Evolutionary conservation across 2,797 vertebrate genomes (phyloP).

Genomic region (Syndactyla subalaris): DNA sequence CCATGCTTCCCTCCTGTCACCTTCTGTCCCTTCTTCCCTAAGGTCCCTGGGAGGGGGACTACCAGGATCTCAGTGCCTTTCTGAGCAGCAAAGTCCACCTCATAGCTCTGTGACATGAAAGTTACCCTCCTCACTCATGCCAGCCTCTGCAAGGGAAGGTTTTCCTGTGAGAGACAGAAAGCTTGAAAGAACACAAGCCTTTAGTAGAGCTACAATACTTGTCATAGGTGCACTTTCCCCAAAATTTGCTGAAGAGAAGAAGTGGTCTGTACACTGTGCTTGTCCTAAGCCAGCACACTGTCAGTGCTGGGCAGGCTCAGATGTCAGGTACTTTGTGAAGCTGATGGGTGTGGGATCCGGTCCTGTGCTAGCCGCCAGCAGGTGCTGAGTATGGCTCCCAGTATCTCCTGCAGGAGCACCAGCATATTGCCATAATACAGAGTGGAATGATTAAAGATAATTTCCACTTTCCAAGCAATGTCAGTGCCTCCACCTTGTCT

Average conservation of each 20-base stretch:
- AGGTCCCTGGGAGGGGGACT: background rate
- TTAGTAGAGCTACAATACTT: background rate
- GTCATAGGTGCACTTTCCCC: background rate
- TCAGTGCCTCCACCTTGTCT: background rate
- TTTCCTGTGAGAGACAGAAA: background rate
- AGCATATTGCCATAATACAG: background rate
- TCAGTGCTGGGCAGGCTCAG: background rate
- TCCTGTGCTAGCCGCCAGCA: background rate
- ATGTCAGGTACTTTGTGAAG: background rate
- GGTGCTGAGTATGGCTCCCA: background rate
- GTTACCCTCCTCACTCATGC: background rate
- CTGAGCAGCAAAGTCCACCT: background rate
- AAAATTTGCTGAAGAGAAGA: background rate
- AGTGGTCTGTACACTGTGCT: background rate
- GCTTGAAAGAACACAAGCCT: background rate
- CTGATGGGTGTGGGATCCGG: fast-evolving
- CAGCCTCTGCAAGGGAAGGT: background rate
- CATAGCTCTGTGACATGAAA: background rate
- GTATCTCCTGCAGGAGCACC: fast-evolving
- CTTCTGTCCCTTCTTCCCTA: background rate
- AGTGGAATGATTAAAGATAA: background rate
- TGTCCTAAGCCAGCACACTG: fast-evolving
- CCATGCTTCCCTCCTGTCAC: background rate
- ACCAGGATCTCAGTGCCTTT: background rate
- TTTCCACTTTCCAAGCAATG: background rate